phyloP scores from a whole-genome alignment of 1,140 invertebrate genomes.

The Melanaphis sacchari region DNA sequence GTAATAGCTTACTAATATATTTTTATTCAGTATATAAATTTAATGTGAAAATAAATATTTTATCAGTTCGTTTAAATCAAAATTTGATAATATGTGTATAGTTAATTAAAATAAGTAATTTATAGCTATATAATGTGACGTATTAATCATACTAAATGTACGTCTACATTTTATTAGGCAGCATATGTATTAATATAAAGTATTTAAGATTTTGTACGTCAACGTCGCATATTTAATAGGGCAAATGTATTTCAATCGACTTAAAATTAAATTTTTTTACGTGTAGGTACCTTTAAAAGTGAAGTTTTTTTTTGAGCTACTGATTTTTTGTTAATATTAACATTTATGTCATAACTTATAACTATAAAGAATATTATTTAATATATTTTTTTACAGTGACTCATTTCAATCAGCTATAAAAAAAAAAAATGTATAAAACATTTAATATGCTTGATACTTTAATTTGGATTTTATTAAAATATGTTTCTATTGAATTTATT shows the following conservation, averaged over 20 bases:
- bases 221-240: neutral
- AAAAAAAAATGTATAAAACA: neutral
- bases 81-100: neutral
- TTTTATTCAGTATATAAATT: neutral
- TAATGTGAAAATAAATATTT: neutral
- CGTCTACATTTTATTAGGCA: neutral
- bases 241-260: neutral
- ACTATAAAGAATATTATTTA: neutral
- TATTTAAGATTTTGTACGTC: neutral
- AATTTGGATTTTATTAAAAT: neutral
- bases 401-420: neutral
- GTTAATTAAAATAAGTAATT: neutral
- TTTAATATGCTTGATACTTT: neutral
- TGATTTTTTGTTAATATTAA: neutral
- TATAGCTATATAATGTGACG: neutral
- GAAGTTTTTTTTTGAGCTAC: neutral
- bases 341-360: neutral
- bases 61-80: neutral
- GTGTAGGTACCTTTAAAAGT: neutral
- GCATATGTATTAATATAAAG: neutral
- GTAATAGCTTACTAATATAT: neutral
- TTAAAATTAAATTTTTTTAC: neutral
- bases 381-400: neutral
- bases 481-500: neutral
- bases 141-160: neutral